Evolutionary conservation across 2,113 vertebrate species (phyloP).

Genomic region (Hippocampus comes): DNA sequence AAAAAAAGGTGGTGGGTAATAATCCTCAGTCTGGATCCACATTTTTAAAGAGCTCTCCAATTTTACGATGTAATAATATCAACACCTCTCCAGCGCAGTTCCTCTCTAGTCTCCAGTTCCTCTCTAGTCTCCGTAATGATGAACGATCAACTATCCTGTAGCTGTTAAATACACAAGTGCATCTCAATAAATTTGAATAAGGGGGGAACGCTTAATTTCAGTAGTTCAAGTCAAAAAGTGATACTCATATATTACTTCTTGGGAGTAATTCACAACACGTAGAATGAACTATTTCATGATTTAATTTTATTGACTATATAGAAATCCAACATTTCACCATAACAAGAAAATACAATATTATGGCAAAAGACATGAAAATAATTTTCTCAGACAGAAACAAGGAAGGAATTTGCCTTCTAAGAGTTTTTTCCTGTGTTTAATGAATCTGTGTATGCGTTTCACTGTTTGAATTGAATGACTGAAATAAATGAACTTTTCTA

Average conservation of each 20-base stretch:
- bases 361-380: no score
- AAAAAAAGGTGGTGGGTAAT: background rate
- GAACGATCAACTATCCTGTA: background rate
- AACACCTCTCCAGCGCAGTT: background rate
- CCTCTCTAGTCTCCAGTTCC: background rate
- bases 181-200: background rate
- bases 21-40: background rate
- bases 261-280: background rate
- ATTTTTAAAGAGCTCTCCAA: background rate
- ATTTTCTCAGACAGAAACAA: no score
- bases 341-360: no score
- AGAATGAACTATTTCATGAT: background rate
- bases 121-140: background rate
- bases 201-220: background rate
- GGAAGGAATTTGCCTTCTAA: no score
- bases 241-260: background rate
- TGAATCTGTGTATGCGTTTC: no score
- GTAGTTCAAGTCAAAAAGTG: background rate
- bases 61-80: background rate
- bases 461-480: no score
- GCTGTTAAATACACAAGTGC: background rate
- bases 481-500: no score
- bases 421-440: no score
- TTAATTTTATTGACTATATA: background rate
- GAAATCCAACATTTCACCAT: no score